phyloP scores from a whole-genome alignment of 1,140 invertebrate species.

The Dreissena rostriformis region DNA sequence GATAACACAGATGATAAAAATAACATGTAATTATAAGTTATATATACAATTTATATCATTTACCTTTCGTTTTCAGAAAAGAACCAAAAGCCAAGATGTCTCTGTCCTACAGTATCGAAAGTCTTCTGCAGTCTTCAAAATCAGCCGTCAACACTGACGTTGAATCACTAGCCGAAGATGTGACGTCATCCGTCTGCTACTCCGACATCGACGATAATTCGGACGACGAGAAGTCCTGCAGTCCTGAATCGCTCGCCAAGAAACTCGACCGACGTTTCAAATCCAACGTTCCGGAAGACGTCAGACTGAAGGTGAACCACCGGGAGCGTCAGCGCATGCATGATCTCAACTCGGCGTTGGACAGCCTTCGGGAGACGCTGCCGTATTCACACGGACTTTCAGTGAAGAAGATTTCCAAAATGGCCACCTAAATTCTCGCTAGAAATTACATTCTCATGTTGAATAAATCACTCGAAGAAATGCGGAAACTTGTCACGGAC shows the following conservation, averaged over 20 bases:
- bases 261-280: constrained; percentile 49
- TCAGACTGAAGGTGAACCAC: constrained; percentile 74
- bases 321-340: constrained; percentile 80
- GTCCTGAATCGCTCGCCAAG: constrained; percentile 5
- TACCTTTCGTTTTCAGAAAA: not conserved
- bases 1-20: not conserved
- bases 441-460: constrained; percentile 75
- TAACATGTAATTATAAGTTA: too few relatives aligned
- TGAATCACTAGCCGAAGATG: constrained; percentile 7
- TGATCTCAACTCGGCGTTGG: constrained; percentile 79
- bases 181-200: constrained; percentile 15
- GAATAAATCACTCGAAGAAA: constrained; percentile 70
- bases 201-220: constrained; percentile 27
- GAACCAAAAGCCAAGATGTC: constrained; percentile 11
- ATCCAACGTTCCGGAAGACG: constrained; percentile 69
- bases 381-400: constrained; percentile 66
- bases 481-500: constrained; percentile 68
- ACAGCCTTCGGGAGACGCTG: constrained; percentile 77
- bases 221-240: constrained; percentile 33
- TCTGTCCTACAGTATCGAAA: constrained; percentile 50
- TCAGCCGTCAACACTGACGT: not conserved
- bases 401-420: constrained; percentile 75
- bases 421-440: constrained; percentile 71
- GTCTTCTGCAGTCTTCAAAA: constrained; percentile 21
- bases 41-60: too few relatives aligned